Conservation (phyloP, 1,140 invertebrate genomes). For the Orchestia grillus region DNA sequence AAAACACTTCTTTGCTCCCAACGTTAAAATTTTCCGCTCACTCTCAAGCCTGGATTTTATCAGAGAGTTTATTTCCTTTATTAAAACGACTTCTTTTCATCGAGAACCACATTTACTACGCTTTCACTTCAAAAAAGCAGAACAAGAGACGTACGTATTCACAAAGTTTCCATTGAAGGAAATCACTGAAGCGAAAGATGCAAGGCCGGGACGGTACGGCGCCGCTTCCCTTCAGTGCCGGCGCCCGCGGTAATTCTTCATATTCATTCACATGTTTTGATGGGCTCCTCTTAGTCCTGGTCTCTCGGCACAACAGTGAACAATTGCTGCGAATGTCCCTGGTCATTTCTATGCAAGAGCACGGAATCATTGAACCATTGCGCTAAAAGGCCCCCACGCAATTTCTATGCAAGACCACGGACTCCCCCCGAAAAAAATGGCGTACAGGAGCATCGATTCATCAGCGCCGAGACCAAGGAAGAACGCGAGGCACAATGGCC, state of each 20-base stretch:
- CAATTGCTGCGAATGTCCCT: constrained; percentile 36
- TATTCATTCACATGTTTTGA: constrained; percentile 38
- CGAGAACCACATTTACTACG: background rate
- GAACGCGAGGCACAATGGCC: background rate
- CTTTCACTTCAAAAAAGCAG: background rate
- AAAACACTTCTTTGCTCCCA: background rate
- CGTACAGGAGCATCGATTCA: constrained; percentile 45
- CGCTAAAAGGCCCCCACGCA: constrained; percentile 25
- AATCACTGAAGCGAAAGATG: constrained; percentile 31
- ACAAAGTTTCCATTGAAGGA: constrained; percentile 34
- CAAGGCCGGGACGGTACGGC: background rate
- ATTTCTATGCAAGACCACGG: constrained; percentile 54
- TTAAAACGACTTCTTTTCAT: background rate
- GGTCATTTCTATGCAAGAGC: constrained; percentile 44
- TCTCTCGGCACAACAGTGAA: constrained; percentile 22
- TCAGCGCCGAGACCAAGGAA: background rate
- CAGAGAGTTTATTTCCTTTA: background rate
- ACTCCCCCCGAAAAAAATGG: constrained; percentile 4
- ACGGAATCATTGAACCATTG: constrained; percentile 54
- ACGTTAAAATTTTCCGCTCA: background rate
- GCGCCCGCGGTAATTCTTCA: constrained; percentile 42
- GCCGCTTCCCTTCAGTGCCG: background rate
- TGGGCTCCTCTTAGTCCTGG: background rate
- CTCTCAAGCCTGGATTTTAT: background rate
- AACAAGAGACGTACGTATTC: background rate